These are phyloP conservation scores for Plecturocebus donacophilus DNA, from an alignment of 2,113 vertebrate genomes.

Conservation along the genomic window DNA sequence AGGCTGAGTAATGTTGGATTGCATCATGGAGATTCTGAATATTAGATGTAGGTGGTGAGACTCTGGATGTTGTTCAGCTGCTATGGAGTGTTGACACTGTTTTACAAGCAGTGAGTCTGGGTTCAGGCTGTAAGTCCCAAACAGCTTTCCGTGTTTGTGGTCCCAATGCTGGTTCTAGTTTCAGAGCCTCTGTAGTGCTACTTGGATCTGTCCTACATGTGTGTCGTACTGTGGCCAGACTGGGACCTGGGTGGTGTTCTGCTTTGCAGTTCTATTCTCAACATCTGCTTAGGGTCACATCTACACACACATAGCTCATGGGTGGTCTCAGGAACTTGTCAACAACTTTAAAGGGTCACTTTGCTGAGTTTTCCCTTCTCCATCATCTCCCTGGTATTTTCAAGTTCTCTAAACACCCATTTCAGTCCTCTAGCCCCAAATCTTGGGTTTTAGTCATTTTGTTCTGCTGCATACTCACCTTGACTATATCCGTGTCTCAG, in stretches of 20 bases:
- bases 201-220: neutral
- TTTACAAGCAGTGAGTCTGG: neutral
- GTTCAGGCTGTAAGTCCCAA: neutral
- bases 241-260: neutral
- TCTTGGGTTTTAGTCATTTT: neutral
- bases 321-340: constrained; percentile 20
- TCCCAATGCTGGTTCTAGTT: neutral
- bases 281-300: neutral
- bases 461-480: neutral
- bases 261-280: neutral
- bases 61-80: neutral
- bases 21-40: neutral
- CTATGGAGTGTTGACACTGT: fast-evolving
- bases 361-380: neutral
- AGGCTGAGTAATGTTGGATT: neutral
- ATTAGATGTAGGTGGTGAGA: neutral
- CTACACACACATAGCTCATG: neutral
- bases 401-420: neutral
- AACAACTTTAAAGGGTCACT: neutral
- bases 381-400: neutral
- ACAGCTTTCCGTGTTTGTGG: neutral
- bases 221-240: neutral
- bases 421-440: neutral
- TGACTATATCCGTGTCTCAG: fast-evolving
- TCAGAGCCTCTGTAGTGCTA: neutral